Percentiles rank a stretch among this genome's conserved stretches.
phyloP scores from a whole-genome alignment of 2,797 vertebrate species.

The Hippocampus kuda region DNA sequence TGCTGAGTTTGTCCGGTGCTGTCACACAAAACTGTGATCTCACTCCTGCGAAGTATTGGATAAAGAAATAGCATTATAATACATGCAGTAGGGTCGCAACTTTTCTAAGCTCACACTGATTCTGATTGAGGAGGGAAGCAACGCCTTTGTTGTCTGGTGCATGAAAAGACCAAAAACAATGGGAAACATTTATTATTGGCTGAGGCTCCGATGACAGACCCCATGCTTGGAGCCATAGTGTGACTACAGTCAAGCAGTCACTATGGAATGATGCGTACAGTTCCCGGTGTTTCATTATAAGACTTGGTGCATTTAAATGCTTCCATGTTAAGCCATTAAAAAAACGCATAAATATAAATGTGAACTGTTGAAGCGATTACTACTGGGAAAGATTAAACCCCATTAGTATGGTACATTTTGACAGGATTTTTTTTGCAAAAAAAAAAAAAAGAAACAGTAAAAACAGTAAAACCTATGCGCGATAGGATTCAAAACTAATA shows the following conservation, averaged over 20 bases:
- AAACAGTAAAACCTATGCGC: background rate
- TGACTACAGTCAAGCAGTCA: background rate
- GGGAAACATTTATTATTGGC: slow-evolving; percentile 12
- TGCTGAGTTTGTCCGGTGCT: background rate
- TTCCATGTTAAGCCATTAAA: background rate
- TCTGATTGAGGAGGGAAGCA: slow-evolving; percentile 28
- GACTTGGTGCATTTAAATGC: background rate
- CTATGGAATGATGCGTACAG: background rate
- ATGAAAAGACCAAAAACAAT: slow-evolving; percentile 26
- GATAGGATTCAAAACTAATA: background rate
- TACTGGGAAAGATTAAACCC: background rate
- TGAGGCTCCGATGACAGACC: background rate
- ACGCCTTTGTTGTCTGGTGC: slow-evolving; percentile 30
- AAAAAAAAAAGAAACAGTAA: background rate
- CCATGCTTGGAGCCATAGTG: background rate
- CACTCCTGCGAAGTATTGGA: slow-evolving; percentile 1
- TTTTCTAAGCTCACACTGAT: slow-evolving; percentile 16
- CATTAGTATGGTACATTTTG: background rate
- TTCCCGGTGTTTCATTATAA: background rate
- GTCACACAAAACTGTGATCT: slow-evolving; percentile 7
- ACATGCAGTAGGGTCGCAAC: background rate
- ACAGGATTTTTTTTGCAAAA: background rate
- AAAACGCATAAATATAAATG: background rate
- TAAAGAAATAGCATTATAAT: slow-evolving; percentile 15
- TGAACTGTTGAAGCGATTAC: background rate